phyloP scores from a whole-genome alignment of 2,888 invertebrate genomes.

The Megamerina dolium region DNA sequence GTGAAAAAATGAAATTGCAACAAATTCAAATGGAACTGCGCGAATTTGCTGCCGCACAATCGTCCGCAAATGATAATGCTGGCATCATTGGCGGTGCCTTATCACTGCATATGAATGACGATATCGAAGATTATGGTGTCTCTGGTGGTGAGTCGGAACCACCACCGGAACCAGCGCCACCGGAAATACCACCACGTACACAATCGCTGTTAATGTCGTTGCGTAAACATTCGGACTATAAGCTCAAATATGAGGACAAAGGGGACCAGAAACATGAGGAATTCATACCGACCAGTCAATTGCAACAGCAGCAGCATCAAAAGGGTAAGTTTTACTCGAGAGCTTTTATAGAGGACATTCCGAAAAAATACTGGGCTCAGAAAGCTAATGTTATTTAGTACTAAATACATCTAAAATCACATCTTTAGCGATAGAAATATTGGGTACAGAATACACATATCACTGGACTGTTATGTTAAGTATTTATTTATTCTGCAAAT shows the following conservation, averaged over 20 bases:
- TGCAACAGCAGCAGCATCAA: conserved; percentile 30
- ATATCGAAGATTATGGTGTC: conserved; percentile 16
- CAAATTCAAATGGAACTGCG: conserved; percentile 35
- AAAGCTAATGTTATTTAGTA: too few species aligned
- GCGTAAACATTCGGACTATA: conserved; percentile 48
- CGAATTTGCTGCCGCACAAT: conserved; percentile 30
- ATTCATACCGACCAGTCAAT: conserved; percentile 47
- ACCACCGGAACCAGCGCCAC: conserved; percentile 79
- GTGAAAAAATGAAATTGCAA: conserved; percentile 33
- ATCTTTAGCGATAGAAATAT: neutral
- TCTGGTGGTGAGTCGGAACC: conserved; percentile 54
- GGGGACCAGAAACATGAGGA: conserved; percentile 50
- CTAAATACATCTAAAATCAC: too few species aligned
- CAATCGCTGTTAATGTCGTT: conserved; percentile 63
- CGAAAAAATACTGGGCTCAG: too few species aligned
- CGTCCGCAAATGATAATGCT: conserved; percentile 24
- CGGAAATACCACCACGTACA: conserved; percentile 79
- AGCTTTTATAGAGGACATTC: too few species aligned
- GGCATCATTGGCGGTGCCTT: conserved; percentile 50
- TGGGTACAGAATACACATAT: too few species aligned
- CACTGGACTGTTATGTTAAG: too few species aligned
- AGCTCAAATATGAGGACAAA: conserved; percentile 48
- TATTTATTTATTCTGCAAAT: too few species aligned
- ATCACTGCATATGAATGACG: conserved; percentile 36
- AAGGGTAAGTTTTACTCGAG: conserved; percentile 33